Evolutionary conservation across 2,888 invertebrate species (phyloP).

Genomic region (Pyrochroa serraticornis): DNA sequence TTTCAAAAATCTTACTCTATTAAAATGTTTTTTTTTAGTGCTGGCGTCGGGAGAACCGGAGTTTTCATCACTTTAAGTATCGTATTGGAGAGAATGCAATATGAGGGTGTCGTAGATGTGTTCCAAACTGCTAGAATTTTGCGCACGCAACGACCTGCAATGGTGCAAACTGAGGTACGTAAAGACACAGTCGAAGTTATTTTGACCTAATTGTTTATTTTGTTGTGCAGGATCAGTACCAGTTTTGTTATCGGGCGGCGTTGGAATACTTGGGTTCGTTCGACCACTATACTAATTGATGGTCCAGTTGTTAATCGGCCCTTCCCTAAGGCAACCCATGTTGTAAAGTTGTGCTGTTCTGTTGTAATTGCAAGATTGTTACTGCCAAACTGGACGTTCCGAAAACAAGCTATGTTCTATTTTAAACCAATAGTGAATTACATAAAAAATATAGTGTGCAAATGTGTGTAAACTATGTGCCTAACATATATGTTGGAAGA

Average conservation of each 20-base stretch:
- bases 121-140: constrained; percentile 99
- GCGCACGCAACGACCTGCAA: constrained; percentile 96
- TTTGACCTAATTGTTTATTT: not conserved
- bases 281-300: constrained; percentile 92
- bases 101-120: constrained; percentile 98
- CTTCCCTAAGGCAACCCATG: constrained; percentile 14
- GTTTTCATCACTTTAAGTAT: constrained; percentile 98
- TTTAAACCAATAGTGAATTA: constrained; percentile 41
- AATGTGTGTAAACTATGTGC: constrained; percentile 57
- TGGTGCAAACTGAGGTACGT: constrained; percentile 98
- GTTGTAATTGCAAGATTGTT: constrained; percentile 44
- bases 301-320: constrained; percentile 52
- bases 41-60: constrained; percentile 97
- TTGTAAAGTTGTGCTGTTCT: constrained; percentile 33
- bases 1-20: constrained; percentile 1
- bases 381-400: constrained; percentile 43
- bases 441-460: constrained; percentile 49
- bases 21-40: constrained; percentile 67
- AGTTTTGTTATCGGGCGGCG: constrained; percentile 99
- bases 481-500: constrained; percentile 48
- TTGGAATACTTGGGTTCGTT: constrained; percentile 98
- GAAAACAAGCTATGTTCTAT: constrained; percentile 29
- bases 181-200: too few species aligned
- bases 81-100: constrained; percentile 97
- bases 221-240: constrained; percentile 90